phyloP scores from a whole-genome alignment of 1,140 invertebrate genomes.

The Mycetomoellerius zeteki region DNA sequence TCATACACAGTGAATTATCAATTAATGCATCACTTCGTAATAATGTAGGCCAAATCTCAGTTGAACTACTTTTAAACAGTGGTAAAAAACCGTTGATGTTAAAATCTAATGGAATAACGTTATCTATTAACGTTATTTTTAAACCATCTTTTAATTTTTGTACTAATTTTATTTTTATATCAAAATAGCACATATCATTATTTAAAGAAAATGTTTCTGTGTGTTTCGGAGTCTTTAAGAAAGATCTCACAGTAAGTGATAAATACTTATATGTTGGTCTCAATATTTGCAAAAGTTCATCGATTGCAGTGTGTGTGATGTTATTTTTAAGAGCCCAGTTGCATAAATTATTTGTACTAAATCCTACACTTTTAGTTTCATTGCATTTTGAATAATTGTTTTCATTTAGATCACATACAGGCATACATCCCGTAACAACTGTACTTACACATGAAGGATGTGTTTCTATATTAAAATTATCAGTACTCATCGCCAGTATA shows the following conservation, averaged over 20 bases:
- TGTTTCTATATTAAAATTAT: not conserved
- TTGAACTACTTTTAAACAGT: no score
- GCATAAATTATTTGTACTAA: not conserved
- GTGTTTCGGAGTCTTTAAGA: not conserved
- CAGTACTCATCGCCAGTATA: not conserved
- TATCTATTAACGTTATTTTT: not conserved
- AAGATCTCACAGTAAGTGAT: not conserved
- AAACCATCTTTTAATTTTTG: not conserved
- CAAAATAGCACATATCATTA: conserved; percentile 7
- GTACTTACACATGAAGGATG: not conserved
- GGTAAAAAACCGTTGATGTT: not conserved
- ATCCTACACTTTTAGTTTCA: not conserved
- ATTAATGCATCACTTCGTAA: no score
- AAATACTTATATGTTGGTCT: not conserved
- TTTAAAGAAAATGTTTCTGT: not conserved
- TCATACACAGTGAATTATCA: not conserved
- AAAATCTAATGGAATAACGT: not conserved
- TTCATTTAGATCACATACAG: not conserved
- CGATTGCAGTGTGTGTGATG: not conserved
- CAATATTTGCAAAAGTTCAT: conserved; percentile 10
- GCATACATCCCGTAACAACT: not conserved
- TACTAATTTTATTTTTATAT: not conserved
- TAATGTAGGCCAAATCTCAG: no score
- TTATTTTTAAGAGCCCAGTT: conserved; percentile 10
- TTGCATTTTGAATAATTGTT: not conserved